Conservation (phyloP, 2,113 vertebrate genomes). For the Centropus unirufus region DNA sequence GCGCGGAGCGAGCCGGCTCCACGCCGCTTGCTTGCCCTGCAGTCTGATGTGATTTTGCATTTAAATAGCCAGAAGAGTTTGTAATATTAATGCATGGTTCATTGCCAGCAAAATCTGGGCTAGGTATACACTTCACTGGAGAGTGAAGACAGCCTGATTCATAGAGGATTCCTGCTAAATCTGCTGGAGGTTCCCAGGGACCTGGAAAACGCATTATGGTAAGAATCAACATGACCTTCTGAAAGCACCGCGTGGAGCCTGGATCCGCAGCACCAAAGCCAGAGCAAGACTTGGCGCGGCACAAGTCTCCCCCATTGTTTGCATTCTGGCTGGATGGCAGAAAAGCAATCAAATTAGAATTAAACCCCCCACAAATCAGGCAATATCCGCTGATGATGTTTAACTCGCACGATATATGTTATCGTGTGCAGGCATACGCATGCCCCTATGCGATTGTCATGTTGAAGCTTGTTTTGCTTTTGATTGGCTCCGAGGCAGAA, state of each 20-base stretch:
- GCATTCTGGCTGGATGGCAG: not conserved
- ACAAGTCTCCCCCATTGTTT: not conserved
- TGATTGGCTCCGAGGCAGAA: not conserved
- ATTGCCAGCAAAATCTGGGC: not conserved
- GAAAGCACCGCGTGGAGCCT: not conserved
- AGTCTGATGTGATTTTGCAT: not conserved
- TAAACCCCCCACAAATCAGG: not conserved
- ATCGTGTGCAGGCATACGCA: not conserved
- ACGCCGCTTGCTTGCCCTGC: not conserved
- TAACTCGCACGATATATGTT: not conserved
- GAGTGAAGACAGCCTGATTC: not conserved
- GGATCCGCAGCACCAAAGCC: not conserved
- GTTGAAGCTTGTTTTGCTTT: not conserved
- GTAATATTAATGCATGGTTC: not conserved
- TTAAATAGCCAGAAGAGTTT: not conserved
- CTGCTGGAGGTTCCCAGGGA: not conserved
- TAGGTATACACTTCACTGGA: not conserved
- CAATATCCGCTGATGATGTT: rapidly evolving
- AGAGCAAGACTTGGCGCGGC: not conserved
- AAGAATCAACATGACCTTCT: slow-evolving; percentile 18
- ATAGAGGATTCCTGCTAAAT: not conserved
- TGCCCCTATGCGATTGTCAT: not conserved
- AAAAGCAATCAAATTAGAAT: not conserved
- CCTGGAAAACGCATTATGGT: not conserved
- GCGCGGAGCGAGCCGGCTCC: rapidly evolving